Base-by-base conservation (phyloP, 2,797 vertebrate species). In the Sebastes hubbsi region DNA sequence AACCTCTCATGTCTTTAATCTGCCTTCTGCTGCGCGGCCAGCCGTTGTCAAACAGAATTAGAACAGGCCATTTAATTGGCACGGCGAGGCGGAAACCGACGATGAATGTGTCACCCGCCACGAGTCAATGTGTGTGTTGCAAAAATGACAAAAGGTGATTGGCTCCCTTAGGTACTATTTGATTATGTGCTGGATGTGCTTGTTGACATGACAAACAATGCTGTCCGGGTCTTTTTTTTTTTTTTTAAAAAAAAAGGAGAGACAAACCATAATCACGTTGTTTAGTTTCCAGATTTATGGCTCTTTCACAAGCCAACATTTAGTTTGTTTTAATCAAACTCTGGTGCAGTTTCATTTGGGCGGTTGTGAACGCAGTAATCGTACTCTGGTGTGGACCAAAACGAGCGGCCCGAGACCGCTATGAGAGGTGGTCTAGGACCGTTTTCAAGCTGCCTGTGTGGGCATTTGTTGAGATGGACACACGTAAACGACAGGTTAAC, bases 1-100 rank as follows among this genome's bases (percentile, higher is more conserved):
- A 58, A 79, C 42, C 79, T 76, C 82, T 92, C 86, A 85, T 77
- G 88, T 81, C 78, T 89, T 87, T 92, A 89, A 93, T 90, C 85
- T 81, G 78, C 60, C 72, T 52, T 70, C 32, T 5, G 24, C 27
- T 7, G 14, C 24, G 13, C 42, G 4, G 74, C 79, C 79, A 76
- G 83, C 74, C 5, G 30, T 62, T 54, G 75, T 82, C 86, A 88
- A 86, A 85, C 72, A 49, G 72, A 89, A 91, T 92, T 83, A 88
- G 64, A 89, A 78, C 18, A 4, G 77, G 55, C 55, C 73, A 34
- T 86, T 87, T 89, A 86, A 89, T 80, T 84, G 81, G 16, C 42
- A 20, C 14, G 12, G 62, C 63, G 24, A 81, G 72, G 66, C 10
- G 32, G 71, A 82, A 78, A 86, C 6, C 13, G 66, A 32, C 32